phyloP scores from a whole-genome alignment of 2,888 invertebrate species.

The Ditylenchus weischeri region DNA sequence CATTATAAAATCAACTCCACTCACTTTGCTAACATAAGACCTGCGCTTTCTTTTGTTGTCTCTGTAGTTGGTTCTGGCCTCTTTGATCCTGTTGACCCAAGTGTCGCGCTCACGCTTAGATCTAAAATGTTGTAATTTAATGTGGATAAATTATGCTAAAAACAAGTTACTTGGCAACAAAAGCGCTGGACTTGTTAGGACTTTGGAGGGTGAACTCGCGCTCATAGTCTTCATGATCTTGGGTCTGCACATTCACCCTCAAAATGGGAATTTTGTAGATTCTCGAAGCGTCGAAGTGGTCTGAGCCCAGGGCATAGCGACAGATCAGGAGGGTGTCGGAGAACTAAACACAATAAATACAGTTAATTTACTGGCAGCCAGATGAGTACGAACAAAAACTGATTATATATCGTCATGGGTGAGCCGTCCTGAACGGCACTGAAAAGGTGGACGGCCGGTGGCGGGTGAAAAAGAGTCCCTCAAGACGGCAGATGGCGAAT shows the following conservation, averaged over 20 bases:
- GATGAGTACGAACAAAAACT: too few relatives aligned
- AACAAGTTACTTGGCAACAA: slow-evolving; percentile 27
- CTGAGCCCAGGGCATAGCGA: slow-evolving; percentile 33
- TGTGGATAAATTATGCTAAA: neutral
- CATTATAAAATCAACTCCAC: neutral
- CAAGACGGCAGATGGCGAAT: too few relatives aligned
- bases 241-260: slow-evolving; percentile 31
- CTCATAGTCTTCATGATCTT: slow-evolving; percentile 40
- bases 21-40: neutral
- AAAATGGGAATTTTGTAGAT: slow-evolving; percentile 48
- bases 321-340: slow-evolving; percentile 52
- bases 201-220: slow-evolving; percentile 31
- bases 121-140: neutral
- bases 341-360: slow-evolving; percentile 37
- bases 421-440: too few relatives aligned
- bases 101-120: slow-evolving; percentile 33
- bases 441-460: too few relatives aligned
- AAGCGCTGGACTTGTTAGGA: slow-evolving; percentile 36
- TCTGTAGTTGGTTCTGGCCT: slow-evolving; percentile 17
- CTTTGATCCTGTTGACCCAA: slow-evolving; percentile 32
- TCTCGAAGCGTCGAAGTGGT: slow-evolving; percentile 38
- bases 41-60: slow-evolving; percentile 13
- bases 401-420: too few relatives aligned
- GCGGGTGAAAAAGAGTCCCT: too few relatives aligned
- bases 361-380: too few relatives aligned